Evolutionary conservation across 1,140 invertebrate genomes (phyloP).

Genomic region (Drosophila teissieri): DNA sequence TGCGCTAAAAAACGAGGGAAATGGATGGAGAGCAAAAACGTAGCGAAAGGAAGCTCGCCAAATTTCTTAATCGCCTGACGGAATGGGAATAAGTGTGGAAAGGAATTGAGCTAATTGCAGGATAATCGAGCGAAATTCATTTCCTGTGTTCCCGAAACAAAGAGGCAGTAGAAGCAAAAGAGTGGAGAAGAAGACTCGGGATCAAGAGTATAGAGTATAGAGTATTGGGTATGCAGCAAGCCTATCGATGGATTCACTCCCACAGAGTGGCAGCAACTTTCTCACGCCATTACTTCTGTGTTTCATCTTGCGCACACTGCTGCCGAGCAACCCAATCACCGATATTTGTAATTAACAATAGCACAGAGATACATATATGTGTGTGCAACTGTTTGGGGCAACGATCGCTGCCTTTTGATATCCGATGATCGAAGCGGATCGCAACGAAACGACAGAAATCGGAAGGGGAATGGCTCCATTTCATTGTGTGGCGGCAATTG

Average conservation of each 20-base stretch:
- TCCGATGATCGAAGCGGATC: constrained; percentile 44
- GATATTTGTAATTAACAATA: constrained; percentile 78
- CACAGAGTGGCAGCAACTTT: constrained; percentile 52
- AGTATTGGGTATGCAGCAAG: not conserved
- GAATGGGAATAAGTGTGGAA: constrained; percentile 35
- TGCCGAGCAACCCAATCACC: constrained; percentile 72
- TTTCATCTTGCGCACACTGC: constrained; percentile 36
- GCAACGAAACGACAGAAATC: constrained; percentile 25
- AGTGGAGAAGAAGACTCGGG: too few species aligned
- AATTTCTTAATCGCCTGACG: constrained; percentile 49
- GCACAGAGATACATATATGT: constrained; percentile 10
- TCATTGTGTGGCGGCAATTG: constrained; percentile 46
- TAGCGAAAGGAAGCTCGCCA: constrained; percentile 25
- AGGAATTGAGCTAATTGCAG: constrained; percentile 47
- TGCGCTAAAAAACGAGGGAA: constrained; percentile 16
- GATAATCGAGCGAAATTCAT: constrained; percentile 39
- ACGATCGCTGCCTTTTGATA: constrained; percentile 64
- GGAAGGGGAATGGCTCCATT: constrained; percentile 56
- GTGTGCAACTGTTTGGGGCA: constrained; percentile 51
- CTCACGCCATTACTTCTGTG: constrained; percentile 67
- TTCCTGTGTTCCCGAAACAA: constrained; percentile 37
- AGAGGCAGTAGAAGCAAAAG: not conserved
- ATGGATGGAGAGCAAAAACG: constrained; percentile 19
- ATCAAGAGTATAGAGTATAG: not conserved
- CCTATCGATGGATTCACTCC: constrained; percentile 15